Evolutionary conservation across 2,797 vertebrate species (phyloP).

Genomic region (Menidia menidia): DNA sequence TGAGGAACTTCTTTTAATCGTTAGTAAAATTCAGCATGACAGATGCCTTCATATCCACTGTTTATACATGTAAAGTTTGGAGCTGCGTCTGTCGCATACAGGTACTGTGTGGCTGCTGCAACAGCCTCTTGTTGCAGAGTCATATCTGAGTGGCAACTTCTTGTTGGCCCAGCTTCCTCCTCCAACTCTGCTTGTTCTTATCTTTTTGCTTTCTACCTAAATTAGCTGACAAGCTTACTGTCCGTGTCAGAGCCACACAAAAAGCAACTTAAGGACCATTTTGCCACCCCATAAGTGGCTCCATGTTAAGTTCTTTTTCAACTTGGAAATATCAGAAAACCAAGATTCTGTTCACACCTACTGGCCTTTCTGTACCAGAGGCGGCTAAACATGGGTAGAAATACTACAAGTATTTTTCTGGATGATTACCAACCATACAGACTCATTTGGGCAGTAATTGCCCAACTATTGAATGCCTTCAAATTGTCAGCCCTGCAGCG

Average conservation of each 20-base stretch:
- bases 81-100: neutral
- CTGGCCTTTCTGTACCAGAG: neutral
- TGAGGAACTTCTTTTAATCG: no score
- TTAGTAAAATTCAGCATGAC: no score
- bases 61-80: neutral
- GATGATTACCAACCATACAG: neutral
- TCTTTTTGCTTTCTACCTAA: neutral
- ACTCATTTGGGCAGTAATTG: neutral
- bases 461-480: neutral
- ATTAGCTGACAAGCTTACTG: neutral
- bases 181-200: neutral
- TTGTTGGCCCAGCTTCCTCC: neutral
- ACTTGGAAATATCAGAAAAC: neutral
- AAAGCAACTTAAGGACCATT: no score
- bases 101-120: neutral
- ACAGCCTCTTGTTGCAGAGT: neutral
- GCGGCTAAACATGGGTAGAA: neutral
- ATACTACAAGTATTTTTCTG: neutral
- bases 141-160: neutral
- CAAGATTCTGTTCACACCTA: neutral
- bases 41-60: no score
- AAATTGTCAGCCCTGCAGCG: no score
- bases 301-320: neutral
- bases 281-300: no score
- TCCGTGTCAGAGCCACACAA: no score